Percentiles rank a stretch among this genome's conserved stretches.
These are phyloP conservation scores for Hydraecia micacea DNA, from an alignment of 2,888 invertebrate species.

Conservation along the genomic window DNA sequence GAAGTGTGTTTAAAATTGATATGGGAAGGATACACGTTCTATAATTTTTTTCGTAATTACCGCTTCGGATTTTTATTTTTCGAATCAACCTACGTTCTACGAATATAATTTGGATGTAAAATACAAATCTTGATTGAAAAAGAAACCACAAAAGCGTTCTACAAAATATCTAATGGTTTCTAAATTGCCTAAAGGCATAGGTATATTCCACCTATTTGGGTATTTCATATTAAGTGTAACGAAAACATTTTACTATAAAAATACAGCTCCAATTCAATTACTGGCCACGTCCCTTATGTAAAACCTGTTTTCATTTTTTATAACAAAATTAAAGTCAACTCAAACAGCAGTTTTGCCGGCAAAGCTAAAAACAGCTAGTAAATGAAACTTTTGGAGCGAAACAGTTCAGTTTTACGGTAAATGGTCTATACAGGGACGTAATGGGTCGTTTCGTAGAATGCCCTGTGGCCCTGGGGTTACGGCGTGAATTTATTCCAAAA, in stretches of 20 bases:
- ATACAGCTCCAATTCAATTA: not conserved
- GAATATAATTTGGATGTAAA: not conserved
- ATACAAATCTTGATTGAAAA: not conserved
- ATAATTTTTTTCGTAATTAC: not conserved
- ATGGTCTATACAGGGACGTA: conserved; percentile 49
- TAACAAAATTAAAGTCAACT: conserved; percentile 14
- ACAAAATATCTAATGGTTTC: not conserved
- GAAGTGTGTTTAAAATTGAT: not conserved
- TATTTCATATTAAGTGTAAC: not conserved
- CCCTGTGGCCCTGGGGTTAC: conserved; percentile 34
- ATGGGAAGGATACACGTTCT: not conserved
- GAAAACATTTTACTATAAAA: not conserved
- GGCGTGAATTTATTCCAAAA: conserved; percentile 53
- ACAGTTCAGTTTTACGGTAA: conserved; percentile 48
- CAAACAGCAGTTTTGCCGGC: conserved; percentile 21
- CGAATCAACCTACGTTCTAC: not conserved
- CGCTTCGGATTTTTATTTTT: not conserved
- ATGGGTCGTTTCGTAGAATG: conserved; percentile 54
- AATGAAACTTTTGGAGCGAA: conserved; percentile 43
- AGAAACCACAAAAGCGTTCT: not conserved
- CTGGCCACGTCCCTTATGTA: not conserved
- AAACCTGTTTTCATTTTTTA: conserved; percentile 8
- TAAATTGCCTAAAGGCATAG: not conserved
- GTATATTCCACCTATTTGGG: not conserved
- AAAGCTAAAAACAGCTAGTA: conserved; percentile 35